phyloP scores from a whole-genome alignment of 2,797 vertebrate genomes.

The Lindbergichthys nudifrons region DNA sequence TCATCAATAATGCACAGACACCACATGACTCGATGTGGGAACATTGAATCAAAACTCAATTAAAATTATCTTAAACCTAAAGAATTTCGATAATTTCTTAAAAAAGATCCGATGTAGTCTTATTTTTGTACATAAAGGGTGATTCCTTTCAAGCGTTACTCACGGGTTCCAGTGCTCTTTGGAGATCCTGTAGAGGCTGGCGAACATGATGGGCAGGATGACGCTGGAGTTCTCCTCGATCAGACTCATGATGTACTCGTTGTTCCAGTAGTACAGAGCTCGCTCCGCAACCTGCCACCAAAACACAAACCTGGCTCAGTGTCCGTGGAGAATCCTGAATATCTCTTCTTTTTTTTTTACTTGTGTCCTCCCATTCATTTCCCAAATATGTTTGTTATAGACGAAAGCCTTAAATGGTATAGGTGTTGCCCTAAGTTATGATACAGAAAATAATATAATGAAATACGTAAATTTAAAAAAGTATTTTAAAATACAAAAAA shows the following conservation, averaged over 20 bases:
- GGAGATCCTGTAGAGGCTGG: constrained; percentile 99
- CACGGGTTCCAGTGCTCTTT: constrained; percentile 99
- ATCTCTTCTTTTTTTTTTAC: too few species aligned
- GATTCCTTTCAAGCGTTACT: constrained; percentile 63
- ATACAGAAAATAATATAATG: too few species aligned
- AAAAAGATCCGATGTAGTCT: not conserved
- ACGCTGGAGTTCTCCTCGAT: constrained; percentile 99
- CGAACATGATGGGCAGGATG: constrained; percentile 99
- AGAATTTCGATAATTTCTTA: not conserved
- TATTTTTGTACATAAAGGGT: too few species aligned
- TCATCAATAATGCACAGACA: not conserved
- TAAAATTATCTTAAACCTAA: too few species aligned
- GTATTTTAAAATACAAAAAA: too few species aligned
- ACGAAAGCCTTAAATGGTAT: not conserved
- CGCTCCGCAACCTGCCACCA: constrained; percentile 92
- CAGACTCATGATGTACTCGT: constrained; percentile 99
- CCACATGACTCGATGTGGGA: not conserved
- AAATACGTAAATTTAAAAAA: too few species aligned
- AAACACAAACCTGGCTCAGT: not conserved
- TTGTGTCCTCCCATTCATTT: not conserved
- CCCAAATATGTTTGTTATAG: not conserved
- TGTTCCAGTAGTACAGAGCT: constrained; percentile 99
- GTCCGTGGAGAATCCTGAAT: too few species aligned
- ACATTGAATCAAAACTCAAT: too few species aligned
- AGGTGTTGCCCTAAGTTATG: not conserved